Percentiles rank a stretch among this genome's conserved stretches.
phyloP scores from a whole-genome alignment of 2,113 vertebrate genomes.

The Heptranchias perlo region DNA sequence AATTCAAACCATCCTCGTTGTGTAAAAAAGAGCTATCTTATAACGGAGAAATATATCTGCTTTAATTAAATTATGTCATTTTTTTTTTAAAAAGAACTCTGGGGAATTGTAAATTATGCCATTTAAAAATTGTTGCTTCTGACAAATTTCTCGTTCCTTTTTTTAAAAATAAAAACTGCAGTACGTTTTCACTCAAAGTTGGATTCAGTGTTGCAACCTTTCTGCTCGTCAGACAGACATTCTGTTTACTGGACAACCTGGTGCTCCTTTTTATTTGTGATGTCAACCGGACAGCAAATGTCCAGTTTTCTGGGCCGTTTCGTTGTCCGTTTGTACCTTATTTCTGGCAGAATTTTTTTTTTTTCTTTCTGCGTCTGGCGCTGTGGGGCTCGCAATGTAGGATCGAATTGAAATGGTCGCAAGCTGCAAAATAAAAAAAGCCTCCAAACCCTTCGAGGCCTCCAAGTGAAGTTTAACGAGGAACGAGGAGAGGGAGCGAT shows the following conservation, averaged over 20 bases:
- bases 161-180: not conserved
- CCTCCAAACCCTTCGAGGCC: too few species aligned
- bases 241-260: too few species aligned
- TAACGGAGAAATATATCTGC: not conserved
- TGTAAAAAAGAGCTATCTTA: not conserved
- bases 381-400: not conserved
- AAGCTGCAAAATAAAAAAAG: too few species aligned
- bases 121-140: not conserved
- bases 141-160: not conserved
- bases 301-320: not conserved
- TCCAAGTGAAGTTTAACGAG: too few species aligned
- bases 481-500: too few species aligned
- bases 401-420: not conserved
- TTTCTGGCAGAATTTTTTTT: not conserved
- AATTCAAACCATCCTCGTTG: constrained; percentile 2
- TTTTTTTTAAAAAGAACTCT: not conserved
- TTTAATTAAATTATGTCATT: constrained; percentile 14
- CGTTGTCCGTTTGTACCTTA: not conserved
- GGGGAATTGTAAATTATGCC: not conserved
- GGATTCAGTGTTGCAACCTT: not conserved
- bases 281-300: not conserved
- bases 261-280: not conserved
- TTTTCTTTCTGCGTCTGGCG: too few species aligned
- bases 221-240: too few species aligned
- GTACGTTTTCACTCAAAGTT: not conserved